These are phyloP conservation scores for Aeoliscus strigatus DNA, from an alignment of 2,797 vertebrate species.

Conservation along the genomic window DNA sequence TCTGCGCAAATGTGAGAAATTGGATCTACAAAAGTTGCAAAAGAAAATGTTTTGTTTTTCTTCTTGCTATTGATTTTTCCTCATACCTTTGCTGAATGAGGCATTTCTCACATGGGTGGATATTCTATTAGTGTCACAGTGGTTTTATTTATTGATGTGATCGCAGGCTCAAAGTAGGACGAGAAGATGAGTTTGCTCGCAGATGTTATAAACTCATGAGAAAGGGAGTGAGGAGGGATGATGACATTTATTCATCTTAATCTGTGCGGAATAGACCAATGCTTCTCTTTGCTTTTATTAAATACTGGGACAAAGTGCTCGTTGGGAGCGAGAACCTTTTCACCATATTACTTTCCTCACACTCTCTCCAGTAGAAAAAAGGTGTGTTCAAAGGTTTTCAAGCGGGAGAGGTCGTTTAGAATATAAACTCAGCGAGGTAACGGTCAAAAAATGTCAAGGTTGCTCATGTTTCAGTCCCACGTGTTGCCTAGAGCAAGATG, in stretches of 20 bases:
- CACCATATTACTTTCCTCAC: too few species aligned
- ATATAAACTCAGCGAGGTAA: too few species aligned
- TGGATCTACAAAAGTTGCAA: conserved; percentile 39
- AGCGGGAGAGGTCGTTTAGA: too few species aligned
- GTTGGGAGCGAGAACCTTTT: too few species aligned
- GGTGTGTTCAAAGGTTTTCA: too few species aligned
- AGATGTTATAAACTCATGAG: conserved; percentile 48
- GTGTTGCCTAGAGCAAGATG: too few species aligned
- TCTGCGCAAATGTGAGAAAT: conserved; percentile 36
- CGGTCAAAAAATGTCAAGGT: too few species aligned
- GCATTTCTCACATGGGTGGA: conserved; percentile 57
- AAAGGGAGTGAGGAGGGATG: conserved; percentile 22
- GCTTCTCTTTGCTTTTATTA: too few species aligned
- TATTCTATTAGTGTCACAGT: conserved; percentile 58
- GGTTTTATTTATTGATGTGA: conserved; percentile 70
- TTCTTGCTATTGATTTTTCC: conserved; percentile 10
- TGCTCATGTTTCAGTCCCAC: too few species aligned
- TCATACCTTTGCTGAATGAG: conserved; percentile 52
- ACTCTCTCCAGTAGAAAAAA: too few species aligned
- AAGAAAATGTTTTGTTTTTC: conserved; percentile 21
- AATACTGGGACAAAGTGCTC: too few species aligned
- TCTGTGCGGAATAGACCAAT: background rate
- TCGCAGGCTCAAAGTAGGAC: conserved; percentile 60
- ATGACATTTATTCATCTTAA: conserved; percentile 13
- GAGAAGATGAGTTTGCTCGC: conserved; percentile 46